Base-by-base conservation (phyloP, 2,797 vertebrate genomes). In the Ceryle rudis region DNA sequence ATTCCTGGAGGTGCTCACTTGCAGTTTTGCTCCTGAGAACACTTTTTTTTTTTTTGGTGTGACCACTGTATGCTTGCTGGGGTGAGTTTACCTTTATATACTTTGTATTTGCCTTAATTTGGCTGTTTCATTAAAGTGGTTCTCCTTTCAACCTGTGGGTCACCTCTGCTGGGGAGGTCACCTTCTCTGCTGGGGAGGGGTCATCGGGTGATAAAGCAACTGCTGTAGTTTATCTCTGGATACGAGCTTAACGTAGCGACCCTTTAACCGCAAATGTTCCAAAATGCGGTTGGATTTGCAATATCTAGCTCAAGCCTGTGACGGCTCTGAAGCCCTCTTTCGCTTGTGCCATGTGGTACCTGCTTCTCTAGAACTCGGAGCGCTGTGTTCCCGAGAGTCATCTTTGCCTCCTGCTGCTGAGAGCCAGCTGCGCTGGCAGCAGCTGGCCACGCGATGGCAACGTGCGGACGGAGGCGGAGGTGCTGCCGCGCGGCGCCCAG, bases 381-480 rank as follows among this genome's bases (percentile, higher is more conserved):
- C 28, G 1, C 28, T 44, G 3, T 0, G 7, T 10, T 78, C 29
- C 7, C 31, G 13, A 49, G 14, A 25, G 37, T 8, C 26, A 3
- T 5, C 69, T 49, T 47, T 22, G 19, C 21, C 28, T 29, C 25
- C 14, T 16, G 9, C 47, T 49, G 21, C 25, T 26, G 47, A 7
- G 23, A 49, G 25, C 13, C 23, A 23, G 47, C 25, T 49, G 92
- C 31, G 41, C 75, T 80, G 82, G 31, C 94, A 77, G 88, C 28
- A 35, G 25, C 47, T 58, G 91, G n/a, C 93, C 94, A 69, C 88
- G 80, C 91, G 96, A 90, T 94, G 96, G 95, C 94, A 94, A 86
- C 90, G 62, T 75, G 8, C 57, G 85, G 28, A 60, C 46, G 67
- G 77, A 89, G 51, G 66, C 72, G 10, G 57, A 21, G 0, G 1